Evolutionary conservation across 2,888 invertebrate genomes (phyloP).

Genomic region (Noctua pronuba): DNA sequence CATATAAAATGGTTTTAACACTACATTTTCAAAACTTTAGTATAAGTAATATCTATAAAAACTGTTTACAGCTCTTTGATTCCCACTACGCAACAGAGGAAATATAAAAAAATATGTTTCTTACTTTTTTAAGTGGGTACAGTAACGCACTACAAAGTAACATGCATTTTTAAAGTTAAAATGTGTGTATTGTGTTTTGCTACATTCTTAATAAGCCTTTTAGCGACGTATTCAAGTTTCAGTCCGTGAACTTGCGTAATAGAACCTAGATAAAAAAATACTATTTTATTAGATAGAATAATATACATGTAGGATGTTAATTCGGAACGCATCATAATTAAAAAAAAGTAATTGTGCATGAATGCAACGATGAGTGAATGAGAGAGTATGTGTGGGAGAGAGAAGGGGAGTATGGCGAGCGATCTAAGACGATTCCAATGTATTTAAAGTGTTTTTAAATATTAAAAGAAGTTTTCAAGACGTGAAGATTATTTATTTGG

Average conservation of each 20-base stretch:
- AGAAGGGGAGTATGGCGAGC: no score
- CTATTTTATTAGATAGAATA: neutral
- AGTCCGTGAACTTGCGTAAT: neutral
- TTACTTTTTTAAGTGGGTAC: constrained; percentile 72
- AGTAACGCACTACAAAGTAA: constrained; percentile 43
- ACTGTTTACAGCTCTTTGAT: neutral
- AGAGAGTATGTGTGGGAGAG: no score
- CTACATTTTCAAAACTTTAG: neutral
- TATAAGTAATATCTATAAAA: neutral
- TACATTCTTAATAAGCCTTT: constrained; percentile 41
- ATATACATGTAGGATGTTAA: no score
- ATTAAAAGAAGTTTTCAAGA: no score
- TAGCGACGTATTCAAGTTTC: constrained; percentile 4
- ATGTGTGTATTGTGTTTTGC: constrained; percentile 14
- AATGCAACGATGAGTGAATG: no score
- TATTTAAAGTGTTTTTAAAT: no score
- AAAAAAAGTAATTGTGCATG: no score
- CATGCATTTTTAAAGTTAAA: neutral
- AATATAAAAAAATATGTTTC: constrained; percentile 41
- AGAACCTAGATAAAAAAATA: neutral
- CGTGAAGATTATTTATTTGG: no score
- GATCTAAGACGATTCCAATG: no score
- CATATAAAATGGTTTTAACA: neutral
- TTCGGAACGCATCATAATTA: no score
- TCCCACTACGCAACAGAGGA: constrained; percentile 57